phyloP scores from a whole-genome alignment of 2,797 vertebrate species.

The Chloroceryle inda region DNA sequence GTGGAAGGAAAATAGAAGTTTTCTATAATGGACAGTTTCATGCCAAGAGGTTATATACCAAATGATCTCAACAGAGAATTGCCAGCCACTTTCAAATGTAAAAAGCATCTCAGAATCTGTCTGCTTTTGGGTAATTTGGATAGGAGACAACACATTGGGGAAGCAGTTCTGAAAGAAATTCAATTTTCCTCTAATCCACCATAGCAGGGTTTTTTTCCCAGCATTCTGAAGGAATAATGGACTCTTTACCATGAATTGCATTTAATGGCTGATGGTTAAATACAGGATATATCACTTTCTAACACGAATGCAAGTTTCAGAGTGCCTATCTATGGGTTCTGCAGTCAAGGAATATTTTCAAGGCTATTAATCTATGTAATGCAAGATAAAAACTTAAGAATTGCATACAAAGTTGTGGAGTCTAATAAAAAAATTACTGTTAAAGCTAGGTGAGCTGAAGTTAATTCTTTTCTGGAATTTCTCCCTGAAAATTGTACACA shows the following conservation, averaged over 20 bases:
- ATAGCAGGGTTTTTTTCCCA: neutral
- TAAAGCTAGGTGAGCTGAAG: neutral
- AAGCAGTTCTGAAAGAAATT: neutral
- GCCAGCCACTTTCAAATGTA: neutral
- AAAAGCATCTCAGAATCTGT: neutral
- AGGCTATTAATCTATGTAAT: neutral
- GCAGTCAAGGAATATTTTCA: neutral
- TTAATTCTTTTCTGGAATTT: neutral
- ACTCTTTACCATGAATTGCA: neutral
- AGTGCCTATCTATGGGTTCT: neutral
- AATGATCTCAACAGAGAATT: constrained; percentile 24
- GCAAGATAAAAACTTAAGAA: neutral
- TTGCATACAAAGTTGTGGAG: neutral
- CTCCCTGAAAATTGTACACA: neutral
- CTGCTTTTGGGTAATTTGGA: neutral
- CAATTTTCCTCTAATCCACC: neutral
- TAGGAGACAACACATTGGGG: neutral
- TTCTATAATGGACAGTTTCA: neutral
- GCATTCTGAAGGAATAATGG: neutral
- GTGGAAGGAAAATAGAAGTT: constrained; percentile 43
- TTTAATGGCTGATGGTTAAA: neutral
- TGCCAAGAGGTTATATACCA: constrained; percentile 35
- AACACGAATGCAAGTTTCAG: neutral
- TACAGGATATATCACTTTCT: neutral
- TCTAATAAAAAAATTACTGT: neutral